Evolutionary conservation across 2,797 vertebrate genomes (phyloP).

Genomic region (Danio aesculapii): DNA sequence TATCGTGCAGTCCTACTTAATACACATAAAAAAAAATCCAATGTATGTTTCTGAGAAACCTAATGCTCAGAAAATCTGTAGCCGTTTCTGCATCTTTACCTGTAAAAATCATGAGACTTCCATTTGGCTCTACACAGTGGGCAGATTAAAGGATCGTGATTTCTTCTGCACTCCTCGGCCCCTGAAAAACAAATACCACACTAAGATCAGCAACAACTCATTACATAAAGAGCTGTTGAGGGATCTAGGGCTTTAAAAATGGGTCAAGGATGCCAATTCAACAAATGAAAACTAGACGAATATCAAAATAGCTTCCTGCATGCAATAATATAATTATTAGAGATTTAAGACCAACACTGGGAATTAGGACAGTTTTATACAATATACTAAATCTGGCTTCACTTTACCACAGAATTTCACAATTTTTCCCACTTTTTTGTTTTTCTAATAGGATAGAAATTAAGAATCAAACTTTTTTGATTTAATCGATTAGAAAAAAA

Average conservation of each 20-base stretch:
- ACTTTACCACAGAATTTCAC: too few relatives aligned
- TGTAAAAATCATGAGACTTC: constrained; percentile 89
- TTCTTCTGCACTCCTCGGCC: constrained; percentile 91
- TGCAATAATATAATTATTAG: neutral
- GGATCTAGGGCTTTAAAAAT: constrained; percentile 27
- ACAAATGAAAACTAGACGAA: constrained; percentile 25
- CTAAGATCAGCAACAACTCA: constrained; percentile 27
- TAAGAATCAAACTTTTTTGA: too few relatives aligned
- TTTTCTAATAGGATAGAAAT: too few relatives aligned
- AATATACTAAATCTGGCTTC: neutral
- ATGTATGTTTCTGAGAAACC: constrained; percentile 19
- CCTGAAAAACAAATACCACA: constrained; percentile 72
- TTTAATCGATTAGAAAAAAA: too few relatives aligned
- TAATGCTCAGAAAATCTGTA: too few relatives aligned
- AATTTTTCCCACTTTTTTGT: too few relatives aligned
- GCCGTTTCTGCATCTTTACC: constrained; percentile 69
- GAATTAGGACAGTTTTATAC: neutral
- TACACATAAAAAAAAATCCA: constrained; percentile 18
- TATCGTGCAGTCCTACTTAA: too few relatives aligned
- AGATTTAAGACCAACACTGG: too few relatives aligned
- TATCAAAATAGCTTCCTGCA: neutral
- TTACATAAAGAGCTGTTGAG: constrained; percentile 41
- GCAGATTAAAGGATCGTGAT: constrained; percentile 88
- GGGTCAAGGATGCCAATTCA: neutral
- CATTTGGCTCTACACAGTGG: constrained; percentile 91